Conservation (phyloP, 92 coral and sea anemone species). For the Porites divaricata region DNA sequence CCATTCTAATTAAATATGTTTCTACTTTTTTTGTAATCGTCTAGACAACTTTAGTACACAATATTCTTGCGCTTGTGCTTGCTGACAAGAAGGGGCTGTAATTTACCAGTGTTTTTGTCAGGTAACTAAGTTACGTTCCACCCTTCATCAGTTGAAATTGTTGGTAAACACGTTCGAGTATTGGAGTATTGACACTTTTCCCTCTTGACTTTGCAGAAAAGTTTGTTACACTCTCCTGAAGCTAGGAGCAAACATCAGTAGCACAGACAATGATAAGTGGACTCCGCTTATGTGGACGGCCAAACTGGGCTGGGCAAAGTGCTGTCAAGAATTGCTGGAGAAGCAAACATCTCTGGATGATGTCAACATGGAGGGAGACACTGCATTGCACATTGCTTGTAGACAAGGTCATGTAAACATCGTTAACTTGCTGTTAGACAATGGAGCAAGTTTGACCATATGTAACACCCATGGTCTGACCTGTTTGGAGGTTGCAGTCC, state of each 20-base stretch:
- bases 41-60: too few relatives aligned
- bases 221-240: constrained; percentile 57
- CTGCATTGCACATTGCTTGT: constrained; percentile 75
- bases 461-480: constrained; percentile 62
- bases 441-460: constrained; percentile 56
- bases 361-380: constrained; percentile 56
- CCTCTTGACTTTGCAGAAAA: constrained; percentile 38
- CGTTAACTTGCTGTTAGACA: constrained; percentile 63
- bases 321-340: constrained; percentile 48
- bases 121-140: background rate
- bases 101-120: too few relatives aligned
- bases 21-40: too few relatives aligned
- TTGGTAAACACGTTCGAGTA: background rate
- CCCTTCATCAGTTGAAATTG: background rate
- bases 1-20: too few relatives aligned
- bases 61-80: too few relatives aligned
- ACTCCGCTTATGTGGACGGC: constrained; percentile 78
- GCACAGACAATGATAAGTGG: constrained; percentile 54
- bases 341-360: constrained; percentile 53
- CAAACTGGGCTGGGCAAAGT: constrained; percentile 52
- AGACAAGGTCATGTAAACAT: constrained; percentile 62
- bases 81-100: too few relatives aligned
- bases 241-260: constrained; percentile 69
- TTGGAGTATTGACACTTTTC: background rate
- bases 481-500: constrained; percentile 71